phyloP scores from a whole-genome alignment of 1,140 invertebrate genomes.

The Magallana angulata region DNA sequence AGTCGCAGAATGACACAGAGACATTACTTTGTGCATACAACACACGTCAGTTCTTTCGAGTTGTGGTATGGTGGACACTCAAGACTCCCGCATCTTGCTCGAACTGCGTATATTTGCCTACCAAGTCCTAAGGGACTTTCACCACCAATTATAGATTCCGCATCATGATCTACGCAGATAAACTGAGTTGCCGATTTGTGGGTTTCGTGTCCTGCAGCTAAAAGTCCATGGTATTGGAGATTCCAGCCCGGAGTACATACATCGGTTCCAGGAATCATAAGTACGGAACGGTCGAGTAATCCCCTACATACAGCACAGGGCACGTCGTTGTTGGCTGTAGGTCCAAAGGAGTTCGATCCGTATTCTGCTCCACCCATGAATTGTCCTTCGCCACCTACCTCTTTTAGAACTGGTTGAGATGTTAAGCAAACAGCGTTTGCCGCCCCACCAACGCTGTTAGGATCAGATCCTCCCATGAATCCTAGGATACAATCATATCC shows the following conservation, averaged over 20 bases:
- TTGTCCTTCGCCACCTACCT: not conserved
- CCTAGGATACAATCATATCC: too few species aligned
- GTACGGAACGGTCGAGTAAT: not conserved
- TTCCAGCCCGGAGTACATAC: conserved; percentile 49
- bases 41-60: not conserved
- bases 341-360: not conserved
- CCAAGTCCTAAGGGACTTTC: not conserved
- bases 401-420: too few species aligned
- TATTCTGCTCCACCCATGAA: not conserved
- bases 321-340: not conserved
- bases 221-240: conserved; percentile 45
- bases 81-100: not conserved
- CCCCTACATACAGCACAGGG: conserved; percentile 5
- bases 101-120: not conserved
- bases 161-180: conserved; percentile 41
- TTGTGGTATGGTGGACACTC: not conserved
- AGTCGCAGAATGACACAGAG: too few species aligned
- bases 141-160: conserved; percentile 22
- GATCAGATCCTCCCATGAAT: too few species aligned
- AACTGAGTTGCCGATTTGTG: conserved; percentile 24
- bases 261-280: conserved; percentile 44
- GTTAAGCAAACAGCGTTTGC: too few species aligned
- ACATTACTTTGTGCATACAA: too few species aligned
- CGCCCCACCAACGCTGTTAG: too few species aligned
- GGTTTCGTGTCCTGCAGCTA: conserved; percentile 38